phyloP scores from a whole-genome alignment of 2,797 vertebrate genomes.

The Notolepis coatsorum region DNA sequence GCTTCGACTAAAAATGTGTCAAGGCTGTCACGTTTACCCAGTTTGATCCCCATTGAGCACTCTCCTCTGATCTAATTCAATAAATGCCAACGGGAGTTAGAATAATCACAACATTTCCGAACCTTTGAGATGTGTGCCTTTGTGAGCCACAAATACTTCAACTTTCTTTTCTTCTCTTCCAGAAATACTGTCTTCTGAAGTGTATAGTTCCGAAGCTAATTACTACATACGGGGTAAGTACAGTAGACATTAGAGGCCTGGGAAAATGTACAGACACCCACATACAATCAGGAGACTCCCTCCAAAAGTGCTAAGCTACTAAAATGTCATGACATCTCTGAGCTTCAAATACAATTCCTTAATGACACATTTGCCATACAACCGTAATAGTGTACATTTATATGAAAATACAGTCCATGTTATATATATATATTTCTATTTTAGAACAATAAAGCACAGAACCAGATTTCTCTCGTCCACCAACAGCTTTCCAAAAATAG shows the following conservation, averaged over 20 bases:
- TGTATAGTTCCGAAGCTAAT: constrained; percentile 55
- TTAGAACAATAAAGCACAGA: constrained; percentile 40
- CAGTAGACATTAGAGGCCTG: constrained; percentile 47
- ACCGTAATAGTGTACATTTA: constrained; percentile 21
- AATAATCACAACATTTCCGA: constrained; percentile 70
- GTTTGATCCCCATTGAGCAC: constrained; percentile 77
- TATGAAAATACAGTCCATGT: constrained; percentile 55
- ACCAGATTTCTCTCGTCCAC: constrained; percentile 19
- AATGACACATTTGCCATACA: constrained; percentile 13
- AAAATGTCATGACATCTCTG: constrained; percentile 50
- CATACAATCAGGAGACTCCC: constrained; percentile 60
- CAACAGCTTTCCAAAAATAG: constrained; percentile 24
- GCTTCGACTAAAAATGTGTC: constrained; percentile 74
- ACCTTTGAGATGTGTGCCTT: constrained; percentile 72
- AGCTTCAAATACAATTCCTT: constrained; percentile 51
- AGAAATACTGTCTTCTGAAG: constrained; percentile 50
- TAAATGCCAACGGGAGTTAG: constrained; percentile 73
- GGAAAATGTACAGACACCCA: constrained; percentile 53
- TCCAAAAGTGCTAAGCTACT: constrained; percentile 55
- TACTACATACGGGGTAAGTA: constrained; percentile 39
- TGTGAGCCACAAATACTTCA: constrained; percentile 70
- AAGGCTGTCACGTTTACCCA: constrained; percentile 63
- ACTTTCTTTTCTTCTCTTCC: constrained; percentile 52
- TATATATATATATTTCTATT: constrained; percentile 36
- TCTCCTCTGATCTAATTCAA: constrained; percentile 77